Percentiles rank a stretch among this genome's conserved stretches.
phyloP scores from a whole-genome alignment of 2,888 invertebrate genomes.

The Macaria notata region DNA sequence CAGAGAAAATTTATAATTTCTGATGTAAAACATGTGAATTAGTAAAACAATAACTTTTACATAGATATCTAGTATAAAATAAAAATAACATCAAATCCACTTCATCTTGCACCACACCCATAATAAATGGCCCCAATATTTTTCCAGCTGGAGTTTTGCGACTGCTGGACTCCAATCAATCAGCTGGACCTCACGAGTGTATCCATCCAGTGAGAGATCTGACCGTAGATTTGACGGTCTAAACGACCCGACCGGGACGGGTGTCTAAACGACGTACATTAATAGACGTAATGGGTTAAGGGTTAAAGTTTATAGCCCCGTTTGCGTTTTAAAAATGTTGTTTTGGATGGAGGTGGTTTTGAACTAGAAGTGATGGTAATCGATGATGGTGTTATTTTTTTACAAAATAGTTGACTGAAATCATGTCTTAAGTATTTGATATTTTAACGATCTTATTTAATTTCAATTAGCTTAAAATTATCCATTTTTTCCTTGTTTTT shows the following conservation, averaged over 20 bases:
- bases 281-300: constrained; percentile 24
- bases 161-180: constrained; percentile 53
- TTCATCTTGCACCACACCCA: constrained; percentile 32
- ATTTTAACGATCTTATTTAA: too few relatives aligned
- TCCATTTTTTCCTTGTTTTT: too few relatives aligned
- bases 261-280: constrained; percentile 30
- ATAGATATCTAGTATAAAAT: too few relatives aligned
- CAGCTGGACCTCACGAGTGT: constrained; percentile 38
- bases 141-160: constrained; percentile 53
- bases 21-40: too few relatives aligned
- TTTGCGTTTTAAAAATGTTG: constrained; percentile 22
- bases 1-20: too few relatives aligned
- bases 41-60: too few relatives aligned
- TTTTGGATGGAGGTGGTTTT: neutral
- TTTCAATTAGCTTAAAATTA: too few relatives aligned
- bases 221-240: constrained; percentile 27
- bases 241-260: constrained; percentile 27
- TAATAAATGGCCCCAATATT: constrained; percentile 63
- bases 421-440: too few relatives aligned
- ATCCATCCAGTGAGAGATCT: constrained; percentile 28
- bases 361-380: too few relatives aligned
- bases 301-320: constrained; percentile 20
- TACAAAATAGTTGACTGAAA: too few relatives aligned
- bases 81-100: too few relatives aligned
- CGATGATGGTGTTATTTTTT: too few relatives aligned